Evolutionary conservation across 2,888 invertebrate genomes (phyloP), one percentile per base, ranked within the genome.

Genomic region (Heliconius ethilla): DNA sequence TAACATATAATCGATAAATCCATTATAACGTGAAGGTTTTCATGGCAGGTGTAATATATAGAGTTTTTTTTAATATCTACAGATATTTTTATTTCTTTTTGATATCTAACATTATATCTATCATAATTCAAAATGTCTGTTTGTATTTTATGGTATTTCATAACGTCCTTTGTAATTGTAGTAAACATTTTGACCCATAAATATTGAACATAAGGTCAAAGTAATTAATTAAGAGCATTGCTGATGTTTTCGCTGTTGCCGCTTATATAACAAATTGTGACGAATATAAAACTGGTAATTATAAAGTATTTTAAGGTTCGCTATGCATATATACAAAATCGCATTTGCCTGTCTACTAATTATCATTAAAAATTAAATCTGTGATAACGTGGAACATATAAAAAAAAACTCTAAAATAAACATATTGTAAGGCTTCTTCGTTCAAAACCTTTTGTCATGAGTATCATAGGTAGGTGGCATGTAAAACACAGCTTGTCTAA

Each of bases 231-330:
- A 29, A 76, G 76, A 70, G 78, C 80, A 77, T 75, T 77, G 80
- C 80, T 76, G 72, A 75, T 78, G 45, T 78, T 80, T 80, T 81
- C 81, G 81, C 80, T 76, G 74, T 67, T 51, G 80, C 78, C 51
- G 67, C 67, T 62, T 76, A 62, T 40, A 25, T 59, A 70, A 70
- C 25, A 27, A 45, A 70, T 63, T 37, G n/a, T 25, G 65, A 51
- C 40, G 40, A 76, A 69, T 62, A 70, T n/a, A 27, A 76, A 18
- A 51, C 73, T 67, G 65, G 55, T 63, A 69, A 72, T 51, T 74
- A 70, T 69, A 51, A 59, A 67, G 13, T 22, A 4, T 51, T 40
- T 73, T 66, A 62, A 59, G 33, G 37, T 79, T 81, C 81, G 81
- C 81, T 69, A 55, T 70, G 78, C 75, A 76, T 66, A 27, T 72